Percentiles rank a stretch among this genome's conserved stretches.
Conservation (phyloP, 2,888 invertebrate genomes). For the Mesorhabditis spiculigera region DNA sequence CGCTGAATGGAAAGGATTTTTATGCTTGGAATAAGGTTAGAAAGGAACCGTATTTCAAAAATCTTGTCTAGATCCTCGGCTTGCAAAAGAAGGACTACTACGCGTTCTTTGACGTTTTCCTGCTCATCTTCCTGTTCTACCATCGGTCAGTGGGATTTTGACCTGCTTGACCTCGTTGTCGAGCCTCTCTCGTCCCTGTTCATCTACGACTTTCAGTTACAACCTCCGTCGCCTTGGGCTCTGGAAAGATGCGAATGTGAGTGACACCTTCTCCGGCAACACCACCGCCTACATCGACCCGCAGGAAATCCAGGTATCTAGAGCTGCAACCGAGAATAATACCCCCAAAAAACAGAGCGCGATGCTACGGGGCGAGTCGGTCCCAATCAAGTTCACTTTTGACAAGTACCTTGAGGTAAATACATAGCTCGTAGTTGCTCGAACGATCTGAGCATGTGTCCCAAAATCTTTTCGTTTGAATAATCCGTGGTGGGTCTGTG, state of each 20-base stretch:
- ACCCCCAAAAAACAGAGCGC: too few relatives aligned
- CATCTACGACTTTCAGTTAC: constrained; percentile 84
- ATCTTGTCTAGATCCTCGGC: constrained; percentile 81
- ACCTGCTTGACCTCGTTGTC: constrained; percentile 79
- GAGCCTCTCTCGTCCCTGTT: constrained; percentile 88
- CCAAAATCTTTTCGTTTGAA: too few relatives aligned
- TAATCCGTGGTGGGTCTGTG: too few relatives aligned
- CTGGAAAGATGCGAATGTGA: constrained; percentile 70
- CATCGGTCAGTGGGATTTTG: constrained; percentile 81
- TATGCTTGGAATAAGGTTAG: constrained; percentile 16
- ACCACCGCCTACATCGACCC: constrained; percentile 11
- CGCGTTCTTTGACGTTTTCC: constrained; percentile 82
- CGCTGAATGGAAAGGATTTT: constrained; percentile 16
- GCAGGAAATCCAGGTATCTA: not conserved
- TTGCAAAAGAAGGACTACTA: constrained; percentile 80
- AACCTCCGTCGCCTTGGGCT: constrained; percentile 85
- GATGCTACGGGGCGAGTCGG: too few relatives aligned
- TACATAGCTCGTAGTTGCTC: too few relatives aligned
- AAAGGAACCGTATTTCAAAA: not conserved
- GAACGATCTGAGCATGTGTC: too few relatives aligned
- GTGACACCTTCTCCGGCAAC: constrained; percentile 39
- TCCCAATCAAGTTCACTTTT: too few relatives aligned
- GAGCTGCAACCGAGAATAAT: too few relatives aligned
- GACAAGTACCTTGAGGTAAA: too few relatives aligned
- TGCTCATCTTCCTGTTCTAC: constrained; percentile 88